Evolutionary conservation across 2,113 vertebrate genomes (phyloP).

Genomic region (Hemichromis elongatus): DNA sequence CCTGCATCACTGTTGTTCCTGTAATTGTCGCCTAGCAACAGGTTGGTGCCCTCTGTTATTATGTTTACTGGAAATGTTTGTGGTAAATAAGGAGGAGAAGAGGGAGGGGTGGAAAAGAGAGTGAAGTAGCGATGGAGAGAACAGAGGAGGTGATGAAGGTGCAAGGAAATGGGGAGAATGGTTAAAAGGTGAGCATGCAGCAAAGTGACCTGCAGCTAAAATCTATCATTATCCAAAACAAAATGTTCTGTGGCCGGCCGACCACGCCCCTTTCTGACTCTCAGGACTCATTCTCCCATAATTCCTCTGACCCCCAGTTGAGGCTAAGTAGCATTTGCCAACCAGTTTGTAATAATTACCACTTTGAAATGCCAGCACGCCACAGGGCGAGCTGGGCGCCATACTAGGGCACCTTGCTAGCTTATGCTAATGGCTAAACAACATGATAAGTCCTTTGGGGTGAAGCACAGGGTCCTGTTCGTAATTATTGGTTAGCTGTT

Average conservation of each 20-base stretch:
- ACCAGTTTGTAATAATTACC: constrained; percentile 59
- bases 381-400: neutral
- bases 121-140: neutral
- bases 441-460: constrained; percentile 30
- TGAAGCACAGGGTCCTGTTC: neutral
- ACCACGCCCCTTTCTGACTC: constrained; percentile 41
- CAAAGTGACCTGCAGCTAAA: constrained; percentile 28
- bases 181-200: constrained; percentile 25
- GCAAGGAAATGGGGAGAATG: neutral
- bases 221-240: constrained; percentile 67
- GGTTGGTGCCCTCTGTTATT: constrained; percentile 52
- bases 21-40: constrained; percentile 59
- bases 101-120: neutral
- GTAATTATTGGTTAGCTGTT: constrained; percentile 41
- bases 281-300: constrained; percentile 45
- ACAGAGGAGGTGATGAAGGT: neutral
- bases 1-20: constrained; percentile 1
- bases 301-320: constrained; percentile 33
- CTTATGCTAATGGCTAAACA: constrained; percentile 62
- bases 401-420: constrained; percentile 37
- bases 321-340: constrained; percentile 43
- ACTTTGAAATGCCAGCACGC: constrained; percentile 55
- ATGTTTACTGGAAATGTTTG: constrained; percentile 60
- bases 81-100: constrained; percentile 41
- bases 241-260: neutral